phyloP scores from a whole-genome alignment of 2,888 invertebrate genomes.

The Sthenelais limicola region DNA sequence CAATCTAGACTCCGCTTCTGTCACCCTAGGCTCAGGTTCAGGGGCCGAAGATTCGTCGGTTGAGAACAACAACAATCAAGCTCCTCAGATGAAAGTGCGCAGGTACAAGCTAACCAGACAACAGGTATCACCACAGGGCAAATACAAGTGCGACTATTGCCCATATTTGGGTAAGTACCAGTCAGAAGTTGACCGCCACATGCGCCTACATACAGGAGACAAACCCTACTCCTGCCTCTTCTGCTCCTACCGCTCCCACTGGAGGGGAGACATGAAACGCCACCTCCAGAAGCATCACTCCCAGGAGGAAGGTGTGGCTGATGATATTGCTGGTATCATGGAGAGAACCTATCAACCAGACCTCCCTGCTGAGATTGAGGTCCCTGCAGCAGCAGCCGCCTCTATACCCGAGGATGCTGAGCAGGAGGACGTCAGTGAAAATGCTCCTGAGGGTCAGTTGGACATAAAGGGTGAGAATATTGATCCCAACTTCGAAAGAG shows the following conservation, averaged over 20 bases:
- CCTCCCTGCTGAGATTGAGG: neutral
- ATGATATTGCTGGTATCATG: slow-evolving; percentile 31
- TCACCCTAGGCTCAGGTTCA: neutral
- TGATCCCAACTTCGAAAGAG: neutral
- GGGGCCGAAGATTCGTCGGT: neutral
- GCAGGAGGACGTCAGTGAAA: no score
- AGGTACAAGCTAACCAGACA: slow-evolving; percentile 15
- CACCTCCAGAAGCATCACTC: slow-evolving; percentile 74
- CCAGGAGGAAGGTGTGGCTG: slow-evolving; percentile 52
- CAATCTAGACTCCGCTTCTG: slow-evolving; percentile 16
- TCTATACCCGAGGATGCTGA: no score
- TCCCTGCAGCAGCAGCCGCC: neutral
- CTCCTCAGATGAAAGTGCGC: slow-evolving; percentile 4
- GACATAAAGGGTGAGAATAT: neutral
- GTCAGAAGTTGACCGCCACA: slow-evolving; percentile 74
- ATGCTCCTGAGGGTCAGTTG: neutral
- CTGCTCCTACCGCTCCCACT: slow-evolving; percentile 73
- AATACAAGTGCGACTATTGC: slow-evolving; percentile 80
- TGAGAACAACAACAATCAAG: neutral
- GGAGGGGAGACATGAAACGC: slow-evolving; percentile 74
- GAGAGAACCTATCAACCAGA: slow-evolving; percentile 41
- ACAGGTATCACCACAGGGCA: slow-evolving; percentile 70
- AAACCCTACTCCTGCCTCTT: slow-evolving; percentile 73
- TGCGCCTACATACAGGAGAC: slow-evolving; percentile 71
- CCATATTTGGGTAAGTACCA: slow-evolving; percentile 71